Evolutionary conservation across 2,888 invertebrate species (phyloP).

Genomic region (Drosophila paracracens): DNA sequence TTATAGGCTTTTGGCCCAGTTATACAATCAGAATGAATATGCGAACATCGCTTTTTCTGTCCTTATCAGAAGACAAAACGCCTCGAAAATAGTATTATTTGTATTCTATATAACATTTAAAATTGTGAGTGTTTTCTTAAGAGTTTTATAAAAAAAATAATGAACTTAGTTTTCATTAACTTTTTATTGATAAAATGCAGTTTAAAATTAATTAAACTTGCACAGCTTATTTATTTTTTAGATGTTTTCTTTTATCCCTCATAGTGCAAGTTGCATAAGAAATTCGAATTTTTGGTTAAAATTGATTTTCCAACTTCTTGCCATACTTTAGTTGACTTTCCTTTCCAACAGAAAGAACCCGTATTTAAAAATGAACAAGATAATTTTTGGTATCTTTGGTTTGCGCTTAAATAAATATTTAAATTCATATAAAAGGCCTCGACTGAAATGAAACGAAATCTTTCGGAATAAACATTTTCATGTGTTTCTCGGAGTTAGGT

Average conservation of each 20-base stretch:
- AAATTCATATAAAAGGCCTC: background rate
- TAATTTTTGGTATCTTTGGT: background rate
- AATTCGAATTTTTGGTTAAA: background rate
- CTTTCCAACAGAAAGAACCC: background rate
- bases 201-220: background rate
- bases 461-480: background rate
- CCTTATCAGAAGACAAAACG: background rate
- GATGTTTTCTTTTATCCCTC: background rate
- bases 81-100: background rate
- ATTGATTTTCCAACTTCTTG: background rate
- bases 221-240: background rate
- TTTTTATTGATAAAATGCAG: background rate
- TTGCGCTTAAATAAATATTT: background rate
- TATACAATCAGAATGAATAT: background rate
- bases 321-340: background rate
- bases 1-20: slow-evolving; percentile 12
- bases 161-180: background rate
- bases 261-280: background rate
- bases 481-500: background rate
- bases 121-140: too few relatives aligned
- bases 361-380: background rate
- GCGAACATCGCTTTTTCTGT: background rate
- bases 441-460: background rate
- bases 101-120: background rate
- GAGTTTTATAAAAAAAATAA: background rate